These are phyloP conservation scores for Cottus gobio DNA, from an alignment of 2,113 vertebrate species.

Conservation along the genomic window DNA sequence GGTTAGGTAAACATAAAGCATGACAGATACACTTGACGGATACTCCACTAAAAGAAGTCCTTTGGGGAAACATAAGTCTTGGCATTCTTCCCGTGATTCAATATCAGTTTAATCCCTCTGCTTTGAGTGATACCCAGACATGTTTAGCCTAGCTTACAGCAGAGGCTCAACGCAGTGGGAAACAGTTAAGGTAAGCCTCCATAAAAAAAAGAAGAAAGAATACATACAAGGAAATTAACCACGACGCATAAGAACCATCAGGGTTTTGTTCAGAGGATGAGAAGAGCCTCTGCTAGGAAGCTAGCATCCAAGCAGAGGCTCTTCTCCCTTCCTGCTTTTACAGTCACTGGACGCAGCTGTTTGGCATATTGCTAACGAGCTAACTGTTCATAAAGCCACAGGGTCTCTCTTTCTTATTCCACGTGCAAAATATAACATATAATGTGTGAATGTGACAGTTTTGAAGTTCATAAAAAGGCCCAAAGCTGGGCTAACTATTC, in stretches of 20 bases:
- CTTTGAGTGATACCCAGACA: background rate
- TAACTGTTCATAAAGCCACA: background rate
- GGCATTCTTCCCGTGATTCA: slow-evolving; percentile 3
- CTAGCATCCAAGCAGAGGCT: background rate
- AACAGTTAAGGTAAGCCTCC: background rate
- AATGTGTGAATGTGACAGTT: background rate
- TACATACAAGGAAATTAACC: background rate
- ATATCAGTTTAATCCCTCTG: background rate
- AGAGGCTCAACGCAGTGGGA: background rate
- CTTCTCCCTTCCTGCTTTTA: background rate
- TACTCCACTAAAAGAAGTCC: background rate
- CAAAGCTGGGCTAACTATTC: background rate
- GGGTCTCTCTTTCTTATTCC: background rate
- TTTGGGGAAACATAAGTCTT: background rate
- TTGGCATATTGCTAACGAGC: background rate
- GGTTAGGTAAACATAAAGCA: background rate
- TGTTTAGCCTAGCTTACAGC: background rate
- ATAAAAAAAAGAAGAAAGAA: background rate
- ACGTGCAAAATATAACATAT: background rate
- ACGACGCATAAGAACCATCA: background rate
- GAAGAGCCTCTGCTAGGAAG: background rate
- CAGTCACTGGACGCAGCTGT: background rate
- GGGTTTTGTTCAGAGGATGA: background rate
- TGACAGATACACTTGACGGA: background rate
- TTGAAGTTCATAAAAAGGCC: background rate